Base-by-base conservation (phyloP, 2,113 vertebrate genomes). In the Dunckerocampus dactyliophorus region DNA sequence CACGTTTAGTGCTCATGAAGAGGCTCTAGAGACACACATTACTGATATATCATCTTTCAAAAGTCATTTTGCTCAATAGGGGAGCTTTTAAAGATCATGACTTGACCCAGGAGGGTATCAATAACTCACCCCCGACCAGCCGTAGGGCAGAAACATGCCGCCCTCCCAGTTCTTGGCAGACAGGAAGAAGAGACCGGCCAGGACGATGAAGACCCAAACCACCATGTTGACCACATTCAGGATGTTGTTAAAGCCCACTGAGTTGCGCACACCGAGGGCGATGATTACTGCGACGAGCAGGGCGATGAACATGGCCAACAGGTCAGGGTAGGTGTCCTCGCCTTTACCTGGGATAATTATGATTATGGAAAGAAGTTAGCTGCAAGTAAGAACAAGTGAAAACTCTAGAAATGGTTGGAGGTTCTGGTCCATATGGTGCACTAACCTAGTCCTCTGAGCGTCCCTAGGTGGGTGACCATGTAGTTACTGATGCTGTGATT, bases 401-500 rank as follows among this genome's bases (percentile, higher is more conserved):
- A 34, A 34, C 31, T 34, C 24, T 28, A 28, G 5, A 28, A n/a
- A 28, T 28, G 24, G 24, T 3, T 28, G 24, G 24, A 28, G 24
- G 31, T 34, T 34, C 31, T 34, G 31, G 31, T 34, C 31, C 31
- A 34, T 34, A 8, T 34, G 31, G 31, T 8, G 7, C 31, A 69
- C 77, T 75, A 19, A 98, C 97, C 97, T 13, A 99, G 89, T 22
- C 95, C 97, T 0, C 93, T 90, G 62, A 99, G 69, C 0, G 93
- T 96, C 55, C 96, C 96, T 0, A 98, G 88, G n/a, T 92, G 93
- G 69, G 81, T 88, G 53, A 93, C 93, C 92, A 96, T 95, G 93
- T 92, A 98, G 81, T 54, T 90, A 62, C 95, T 97, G 91, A 99
- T 95, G 86, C 88, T 95, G 88, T 98, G 95, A 83, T 98, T 97